Evolutionary conservation across 2,797 vertebrate genomes (phyloP), one percentile per base, ranked within the genome.

Genomic region (Periparus ater): DNA sequence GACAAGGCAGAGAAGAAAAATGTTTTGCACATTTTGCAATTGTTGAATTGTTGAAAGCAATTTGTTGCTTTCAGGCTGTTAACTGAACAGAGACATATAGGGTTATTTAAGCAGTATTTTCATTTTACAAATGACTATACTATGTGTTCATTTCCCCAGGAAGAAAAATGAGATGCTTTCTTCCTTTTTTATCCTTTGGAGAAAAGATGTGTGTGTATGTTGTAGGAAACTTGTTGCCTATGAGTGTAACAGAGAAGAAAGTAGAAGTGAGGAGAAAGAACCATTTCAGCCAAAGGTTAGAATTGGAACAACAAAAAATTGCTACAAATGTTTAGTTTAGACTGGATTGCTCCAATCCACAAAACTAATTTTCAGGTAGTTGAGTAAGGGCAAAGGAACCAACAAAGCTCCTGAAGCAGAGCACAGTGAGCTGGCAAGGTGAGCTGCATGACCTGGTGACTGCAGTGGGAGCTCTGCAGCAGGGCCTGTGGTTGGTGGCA

Each of bases 391-490:
- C 14, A 63, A 79, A 79, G 8, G 19, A 85, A 55, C 48, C n/a
- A n/a, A n/a, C n/a, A n/a, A n/a, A n/a, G 0, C 11, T 55, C 34
- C 58, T 1, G 23, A 63, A 89, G 44, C 8, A 82, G 55, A 87
- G 30, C 44, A 88, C 22, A 20, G 26, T 25, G 27, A 72, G 17
- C 11, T 65, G 61, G 6, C 11, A 48, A 29, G 45, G 86, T 20
- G 27, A 70, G 47, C 22, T 15, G 4, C 4, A 1, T 26, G 5
- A 30, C 0, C 4, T 51, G 27, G 29, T 32, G 74, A n/a, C 23
- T 47, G 44, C 53, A 44, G 0, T 3, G 61, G 57, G 60, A 73
- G 32, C 48, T 42, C 47, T 80, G 55, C 55, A 45, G 55, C 42
- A 40, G 45, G 27, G 13, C 17, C 66, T 75, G 71, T 21, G 32